Evolutionary conservation across 2,113 vertebrate genomes (phyloP), one percentile per base, ranked within the genome.

Genomic region (Phyllostomus discolor): DNA sequence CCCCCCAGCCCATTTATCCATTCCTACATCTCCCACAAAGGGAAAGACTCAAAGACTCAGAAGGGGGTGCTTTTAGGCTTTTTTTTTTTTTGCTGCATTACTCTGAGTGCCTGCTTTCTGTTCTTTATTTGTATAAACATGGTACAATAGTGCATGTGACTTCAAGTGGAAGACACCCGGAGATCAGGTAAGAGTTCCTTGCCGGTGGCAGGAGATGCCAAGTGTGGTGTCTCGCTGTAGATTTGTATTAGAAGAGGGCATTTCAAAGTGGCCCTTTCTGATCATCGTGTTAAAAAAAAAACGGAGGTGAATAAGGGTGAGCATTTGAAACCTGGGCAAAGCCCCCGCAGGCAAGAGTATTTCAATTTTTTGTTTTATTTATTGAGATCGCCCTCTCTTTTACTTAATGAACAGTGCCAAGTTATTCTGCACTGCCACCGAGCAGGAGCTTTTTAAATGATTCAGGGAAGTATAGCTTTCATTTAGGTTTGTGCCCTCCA

Each of bases 401-500:
- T 98, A 97, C 95, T 98, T 98, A 98, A 98, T 79, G 97, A 95
- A 98, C 94, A 98, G 52, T 97, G 97, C 93, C 97, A 98, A 98
- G 97, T 98, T 98, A 98, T 98, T 99, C 98, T 97, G 97, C 97
- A 97, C 98, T 98, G 98, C 98, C 98, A 98, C 98, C 98, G 98
- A 98, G 98, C 98, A 98, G 98, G 98, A 98, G 98, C 98, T 98
- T 99, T 98, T 99, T 99, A 99, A 99, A 99, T 99, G 99, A 99
- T 99, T 99, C 99, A 99, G 98, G 98, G 98, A 99, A 99, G 98
- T 98, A 98, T 98, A 98, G 99, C 98, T 99, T 99, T 99, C 99
- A 99, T 99, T 99, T 99, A 99, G 98, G 98, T 98, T 98, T 99
- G 98, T 99, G 99, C 99, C 99, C 99, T 99, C 98, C 98, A 99